Conservation (phyloP, 2,797 vertebrate genomes). For the Cirrhinus mrigala region DNA sequence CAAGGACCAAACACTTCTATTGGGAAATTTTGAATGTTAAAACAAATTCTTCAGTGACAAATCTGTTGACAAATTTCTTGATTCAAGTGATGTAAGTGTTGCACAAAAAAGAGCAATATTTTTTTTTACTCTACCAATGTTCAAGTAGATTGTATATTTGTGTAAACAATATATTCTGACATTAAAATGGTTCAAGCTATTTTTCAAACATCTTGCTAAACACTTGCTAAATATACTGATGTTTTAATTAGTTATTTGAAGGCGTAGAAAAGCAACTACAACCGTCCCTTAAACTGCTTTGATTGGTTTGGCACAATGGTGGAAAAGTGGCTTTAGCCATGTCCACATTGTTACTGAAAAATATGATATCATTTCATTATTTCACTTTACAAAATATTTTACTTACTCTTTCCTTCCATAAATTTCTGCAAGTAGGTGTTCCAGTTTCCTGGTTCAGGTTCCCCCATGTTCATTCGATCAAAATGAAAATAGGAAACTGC, state of each 20-base stretch:
- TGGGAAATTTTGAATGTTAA: neutral
- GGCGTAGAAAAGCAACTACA: no score
- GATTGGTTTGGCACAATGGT: no score
- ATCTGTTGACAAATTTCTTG: neutral
- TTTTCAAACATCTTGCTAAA: no score
- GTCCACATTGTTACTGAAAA: neutral
- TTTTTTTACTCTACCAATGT: neutral
- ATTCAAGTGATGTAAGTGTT: neutral
- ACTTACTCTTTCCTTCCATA: constrained; percentile 71
- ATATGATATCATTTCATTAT: neutral
- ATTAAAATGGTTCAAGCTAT: no score
- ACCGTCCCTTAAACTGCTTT: no score
- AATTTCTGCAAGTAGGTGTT: constrained; percentile 72
- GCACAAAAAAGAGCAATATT: no score
- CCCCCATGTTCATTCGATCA: constrained; percentile 78
- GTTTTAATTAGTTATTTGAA: neutral
- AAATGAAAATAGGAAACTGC: constrained; percentile 90
- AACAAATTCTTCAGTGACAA: neutral
- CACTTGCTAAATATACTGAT: neutral
- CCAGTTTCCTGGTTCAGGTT: constrained; percentile 85
- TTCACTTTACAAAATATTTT: neutral
- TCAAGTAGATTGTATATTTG: no score
- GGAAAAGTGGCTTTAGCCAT: no score
- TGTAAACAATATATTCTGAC: no score
- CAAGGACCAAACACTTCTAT: constrained; percentile 83